Conservation (phyloP, 2,888 invertebrate genomes). For the Drosophila koepferae region DNA sequence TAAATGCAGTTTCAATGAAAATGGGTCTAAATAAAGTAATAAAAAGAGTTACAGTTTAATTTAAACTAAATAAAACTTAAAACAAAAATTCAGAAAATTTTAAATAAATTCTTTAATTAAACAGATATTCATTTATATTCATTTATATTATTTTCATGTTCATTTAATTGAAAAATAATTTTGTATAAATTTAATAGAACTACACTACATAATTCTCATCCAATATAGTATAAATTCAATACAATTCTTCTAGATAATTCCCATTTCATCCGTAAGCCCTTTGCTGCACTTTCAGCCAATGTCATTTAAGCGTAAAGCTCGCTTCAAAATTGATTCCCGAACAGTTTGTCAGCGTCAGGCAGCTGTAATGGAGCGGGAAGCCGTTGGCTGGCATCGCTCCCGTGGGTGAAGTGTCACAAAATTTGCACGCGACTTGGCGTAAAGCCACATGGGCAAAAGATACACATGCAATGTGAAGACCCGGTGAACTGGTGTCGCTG, state of each 20-base stretch:
- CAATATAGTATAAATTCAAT: not conserved
- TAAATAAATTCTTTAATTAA: too few relatives aligned
- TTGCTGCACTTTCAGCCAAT: not conserved
- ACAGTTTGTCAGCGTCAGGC: slow-evolving; percentile 68
- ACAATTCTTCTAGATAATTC: not conserved
- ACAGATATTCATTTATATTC: too few relatives aligned
- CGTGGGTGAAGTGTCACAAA: slow-evolving; percentile 80
- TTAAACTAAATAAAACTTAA: too few relatives aligned
- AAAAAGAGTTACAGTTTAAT: too few relatives aligned
- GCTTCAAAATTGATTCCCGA: slow-evolving; percentile 57
- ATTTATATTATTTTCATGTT: too few relatives aligned
- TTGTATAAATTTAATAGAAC: not conserved
- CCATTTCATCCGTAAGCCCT: not conserved
- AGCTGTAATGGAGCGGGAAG: slow-evolving; percentile 69
- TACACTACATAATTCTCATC: too few relatives aligned
- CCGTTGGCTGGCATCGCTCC: slow-evolving; percentile 59
- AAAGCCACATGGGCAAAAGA: slow-evolving; percentile 64
- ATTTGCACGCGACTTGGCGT: slow-evolving; percentile 75
- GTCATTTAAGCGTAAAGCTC: slow-evolving; percentile 19
- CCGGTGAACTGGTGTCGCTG: slow-evolving; percentile 10
- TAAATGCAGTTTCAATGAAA: not conserved
- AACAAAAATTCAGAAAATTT: too few relatives aligned
- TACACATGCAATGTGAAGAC: slow-evolving; percentile 17
- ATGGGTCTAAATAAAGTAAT: too few relatives aligned
- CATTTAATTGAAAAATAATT: too few relatives aligned